Evolutionary conservation across 1,140 invertebrate species (phyloP).

Genomic region (Heliothis virescens): DNA sequence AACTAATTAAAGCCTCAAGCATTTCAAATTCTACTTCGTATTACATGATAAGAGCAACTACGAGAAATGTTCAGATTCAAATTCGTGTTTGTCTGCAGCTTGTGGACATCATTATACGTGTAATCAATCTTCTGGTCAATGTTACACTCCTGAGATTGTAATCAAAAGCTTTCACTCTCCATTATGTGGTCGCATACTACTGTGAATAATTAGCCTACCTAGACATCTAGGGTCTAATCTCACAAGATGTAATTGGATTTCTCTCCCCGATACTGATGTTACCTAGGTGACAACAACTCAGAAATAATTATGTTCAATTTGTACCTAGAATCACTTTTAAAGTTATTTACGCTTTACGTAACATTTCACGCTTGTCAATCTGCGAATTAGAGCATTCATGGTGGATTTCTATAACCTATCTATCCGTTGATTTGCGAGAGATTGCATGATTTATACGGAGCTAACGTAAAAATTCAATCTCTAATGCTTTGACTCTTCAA

Average conservation of each 20-base stretch:
- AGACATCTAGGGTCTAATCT: background rate
- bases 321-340: background rate
- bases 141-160: background rate
- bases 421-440: too few species aligned
- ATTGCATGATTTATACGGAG: too few species aligned
- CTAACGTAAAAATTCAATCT: too few species aligned
- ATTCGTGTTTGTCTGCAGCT: too few species aligned
- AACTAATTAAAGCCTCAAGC: too few species aligned
- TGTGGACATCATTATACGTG: background rate
- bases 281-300: background rate
- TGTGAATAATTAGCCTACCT: background rate
- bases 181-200: background rate
- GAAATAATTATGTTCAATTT: conserved; percentile 5
- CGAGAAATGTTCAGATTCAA: background rate
- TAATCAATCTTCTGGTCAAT: background rate
- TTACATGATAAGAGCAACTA: background rate
- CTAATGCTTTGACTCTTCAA: too few species aligned
- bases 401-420: too few species aligned
- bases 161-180: background rate
- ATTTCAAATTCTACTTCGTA: too few species aligned
- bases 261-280: background rate
- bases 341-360: background rate
- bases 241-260: background rate
- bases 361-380: conserved; percentile 20
- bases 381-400: background rate